These are phyloP conservation scores for Sphinx pinastri DNA, from an alignment of 2,888 invertebrate species.

Conservation along the genomic window DNA sequence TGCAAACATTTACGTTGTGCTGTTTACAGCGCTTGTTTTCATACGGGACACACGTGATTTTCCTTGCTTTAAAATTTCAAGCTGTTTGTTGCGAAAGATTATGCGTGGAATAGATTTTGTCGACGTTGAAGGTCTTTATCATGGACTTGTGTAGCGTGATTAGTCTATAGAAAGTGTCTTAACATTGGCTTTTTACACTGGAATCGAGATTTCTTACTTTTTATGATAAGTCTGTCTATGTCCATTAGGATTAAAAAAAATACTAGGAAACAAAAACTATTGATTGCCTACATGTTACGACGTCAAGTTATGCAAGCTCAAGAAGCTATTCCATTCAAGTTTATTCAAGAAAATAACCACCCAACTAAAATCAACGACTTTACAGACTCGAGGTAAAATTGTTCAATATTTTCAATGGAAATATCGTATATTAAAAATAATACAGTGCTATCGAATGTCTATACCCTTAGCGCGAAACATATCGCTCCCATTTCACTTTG, in stretches of 20 bases:
- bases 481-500: constrained; percentile 25
- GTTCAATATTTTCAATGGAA: not conserved
- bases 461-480: not conserved
- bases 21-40: constrained; percentile 5
- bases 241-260: too few species aligned
- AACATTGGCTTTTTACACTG: too few species aligned
- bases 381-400: too few species aligned
- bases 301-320: too few species aligned
- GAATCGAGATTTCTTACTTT: too few species aligned
- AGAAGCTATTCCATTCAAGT: too few species aligned
- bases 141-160: not conserved
- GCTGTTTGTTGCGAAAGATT: not conserved
- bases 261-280: too few species aligned
- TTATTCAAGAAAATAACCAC: too few species aligned
- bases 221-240: too few species aligned
- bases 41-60: not conserved
- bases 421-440: constrained; percentile 1
- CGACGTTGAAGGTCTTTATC: not conserved
- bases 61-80: constrained; percentile 9
- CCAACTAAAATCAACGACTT: too few species aligned
- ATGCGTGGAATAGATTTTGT: not conserved
- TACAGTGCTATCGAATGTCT: not conserved
- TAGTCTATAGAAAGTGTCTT: not conserved
- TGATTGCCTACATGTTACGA: too few species aligned
- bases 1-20: constrained; percentile 3